Percentiles rank a stretch among this genome's conserved stretches.
Conservation (phyloP, 2,113 vertebrate species). For the Hemichromis elongatus region DNA sequence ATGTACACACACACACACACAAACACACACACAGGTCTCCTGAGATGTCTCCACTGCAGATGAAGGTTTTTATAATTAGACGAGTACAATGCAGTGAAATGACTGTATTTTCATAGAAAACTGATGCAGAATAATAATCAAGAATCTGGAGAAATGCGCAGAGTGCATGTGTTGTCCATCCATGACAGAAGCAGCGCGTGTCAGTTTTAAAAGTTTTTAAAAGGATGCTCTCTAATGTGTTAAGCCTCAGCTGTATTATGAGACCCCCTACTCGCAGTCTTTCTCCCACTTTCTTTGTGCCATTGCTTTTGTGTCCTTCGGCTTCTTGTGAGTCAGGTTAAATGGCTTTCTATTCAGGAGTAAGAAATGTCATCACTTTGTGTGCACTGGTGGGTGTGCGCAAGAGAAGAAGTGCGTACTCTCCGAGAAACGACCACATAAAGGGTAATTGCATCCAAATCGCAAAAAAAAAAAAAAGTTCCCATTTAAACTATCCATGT, state of each 20-base stretch:
- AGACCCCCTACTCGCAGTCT: neutral
- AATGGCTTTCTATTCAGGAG: conserved; percentile 40
- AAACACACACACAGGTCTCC: neutral
- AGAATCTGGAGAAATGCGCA: neutral
- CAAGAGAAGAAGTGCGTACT: neutral
- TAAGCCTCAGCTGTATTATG: neutral
- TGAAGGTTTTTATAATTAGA: conserved; percentile 39
- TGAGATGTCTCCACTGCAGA: conserved; percentile 36
- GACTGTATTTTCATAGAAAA: neutral
- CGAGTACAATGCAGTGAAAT: neutral
- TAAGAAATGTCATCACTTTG: conserved; percentile 49
- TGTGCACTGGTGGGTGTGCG: neutral
- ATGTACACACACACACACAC: neutral
- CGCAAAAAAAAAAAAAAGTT: neutral
- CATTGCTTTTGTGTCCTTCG: conserved; percentile 27
- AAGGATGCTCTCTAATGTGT: neutral
- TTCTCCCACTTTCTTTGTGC: conserved; percentile 10
- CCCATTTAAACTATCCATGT: neutral
- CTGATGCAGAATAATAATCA: neutral
- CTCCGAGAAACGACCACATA: neutral
- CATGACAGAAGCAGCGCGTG: neutral
- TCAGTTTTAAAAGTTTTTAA: neutral
- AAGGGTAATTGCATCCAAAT: conserved; percentile 8
- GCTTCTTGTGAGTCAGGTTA: conserved; percentile 10
- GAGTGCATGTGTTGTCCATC: neutral